phyloP scores from a whole-genome alignment of 2,797 vertebrate genomes.

The Naso thynnoides region DNA sequence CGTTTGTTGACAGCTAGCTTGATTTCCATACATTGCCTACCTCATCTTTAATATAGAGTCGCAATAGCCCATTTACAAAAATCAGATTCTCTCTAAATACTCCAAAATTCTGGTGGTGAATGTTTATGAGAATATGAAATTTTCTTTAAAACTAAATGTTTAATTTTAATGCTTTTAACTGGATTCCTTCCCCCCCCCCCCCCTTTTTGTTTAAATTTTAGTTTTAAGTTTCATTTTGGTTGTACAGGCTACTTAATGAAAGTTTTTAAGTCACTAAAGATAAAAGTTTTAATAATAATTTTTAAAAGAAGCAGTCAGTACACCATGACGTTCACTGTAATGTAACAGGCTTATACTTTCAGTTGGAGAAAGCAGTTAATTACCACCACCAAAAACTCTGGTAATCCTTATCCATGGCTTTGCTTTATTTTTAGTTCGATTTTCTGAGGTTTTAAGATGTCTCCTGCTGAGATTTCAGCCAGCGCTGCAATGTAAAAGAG shows the following conservation, averaged over 20 bases:
- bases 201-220: too few species aligned
- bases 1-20: too few species aligned
- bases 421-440: slow-evolving; percentile 6
- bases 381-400: background rate
- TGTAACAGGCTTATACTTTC: background rate
- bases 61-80: background rate
- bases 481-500: slow-evolving; percentile 13
- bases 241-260: background rate
- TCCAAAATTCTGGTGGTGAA: background rate
- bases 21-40: too few species aligned
- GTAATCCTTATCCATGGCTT: background rate
- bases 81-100: background rate
- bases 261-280: background rate
- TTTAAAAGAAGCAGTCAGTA: background rate
- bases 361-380: background rate
- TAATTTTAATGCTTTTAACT: background rate
- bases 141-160: background rate
- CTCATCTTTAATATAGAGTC: too few species aligned
- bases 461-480: slow-evolving; percentile 31
- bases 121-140: background rate
- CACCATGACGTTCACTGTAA: background rate
- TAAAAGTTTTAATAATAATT: background rate
- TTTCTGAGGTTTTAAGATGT: slow-evolving; percentile 20
- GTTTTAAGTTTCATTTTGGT: background rate
- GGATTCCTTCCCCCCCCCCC: background rate